Percentiles rank a stretch among this genome's conserved stretches.
Evolutionary conservation across 1,140 invertebrate species (phyloP).

Genomic region (Euura lappo): DNA sequence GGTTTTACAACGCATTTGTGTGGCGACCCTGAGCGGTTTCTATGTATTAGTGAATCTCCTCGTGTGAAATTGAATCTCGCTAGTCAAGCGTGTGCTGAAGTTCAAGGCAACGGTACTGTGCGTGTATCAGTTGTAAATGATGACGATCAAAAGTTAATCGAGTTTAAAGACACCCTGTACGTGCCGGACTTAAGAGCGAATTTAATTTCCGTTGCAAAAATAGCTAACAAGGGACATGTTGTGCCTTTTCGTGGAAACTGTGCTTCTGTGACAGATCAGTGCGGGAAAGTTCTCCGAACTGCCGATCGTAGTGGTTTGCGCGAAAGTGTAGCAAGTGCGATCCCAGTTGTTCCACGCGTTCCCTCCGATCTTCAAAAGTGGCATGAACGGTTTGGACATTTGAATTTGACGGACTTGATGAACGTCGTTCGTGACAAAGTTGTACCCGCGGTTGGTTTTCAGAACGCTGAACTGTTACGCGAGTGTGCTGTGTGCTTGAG

Average conservation of each 20-base stretch:
- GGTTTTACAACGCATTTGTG: slow-evolving; percentile 16
- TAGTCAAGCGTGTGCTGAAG: slow-evolving; percentile 7
- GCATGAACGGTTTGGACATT: not conserved
- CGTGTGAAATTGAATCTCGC: slow-evolving; percentile 10
- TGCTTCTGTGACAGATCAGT: not conserved
- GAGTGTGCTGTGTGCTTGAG: slow-evolving; percentile 3
- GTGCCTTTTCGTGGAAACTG: slow-evolving; percentile 11
- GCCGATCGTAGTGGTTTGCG: not conserved
- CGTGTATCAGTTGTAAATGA: too few species aligned
- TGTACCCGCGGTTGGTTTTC: not conserved
- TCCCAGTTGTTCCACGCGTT: not conserved
- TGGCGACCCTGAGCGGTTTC: not conserved
- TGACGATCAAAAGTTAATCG: not conserved
- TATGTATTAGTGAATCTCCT: not conserved
- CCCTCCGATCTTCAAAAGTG: not conserved
- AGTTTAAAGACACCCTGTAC: slow-evolving; percentile 10
- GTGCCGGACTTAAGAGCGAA: slow-evolving; percentile 20
- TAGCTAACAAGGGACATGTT: slow-evolving; percentile 10
- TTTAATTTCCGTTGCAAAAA: slow-evolving; percentile 11
- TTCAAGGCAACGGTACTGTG: slow-evolving; percentile 12
- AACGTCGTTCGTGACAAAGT: slow-evolving; percentile 11
- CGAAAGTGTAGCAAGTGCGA: not conserved
- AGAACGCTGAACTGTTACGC: slow-evolving; percentile 14
- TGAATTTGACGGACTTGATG: not conserved
- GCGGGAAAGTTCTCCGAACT: slow-evolving; percentile 12